Evolutionary conservation across 2,113 vertebrate species (phyloP).

Genomic region (Arvicanthis niloticus): DNA sequence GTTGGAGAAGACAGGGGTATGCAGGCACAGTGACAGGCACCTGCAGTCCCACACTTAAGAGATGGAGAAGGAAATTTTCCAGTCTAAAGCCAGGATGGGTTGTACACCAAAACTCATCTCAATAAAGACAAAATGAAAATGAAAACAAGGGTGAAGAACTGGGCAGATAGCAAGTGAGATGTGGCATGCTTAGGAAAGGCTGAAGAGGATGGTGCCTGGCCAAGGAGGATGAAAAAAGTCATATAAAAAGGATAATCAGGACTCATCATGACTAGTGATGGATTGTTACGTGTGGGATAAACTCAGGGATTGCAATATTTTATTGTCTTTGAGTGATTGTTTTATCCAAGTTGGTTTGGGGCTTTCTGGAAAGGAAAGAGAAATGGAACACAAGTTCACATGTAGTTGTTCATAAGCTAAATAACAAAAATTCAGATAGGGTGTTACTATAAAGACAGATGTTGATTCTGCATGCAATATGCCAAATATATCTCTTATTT

Average conservation of each 20-base stretch:
- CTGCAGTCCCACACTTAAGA: not conserved
- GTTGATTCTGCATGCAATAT: not conserved
- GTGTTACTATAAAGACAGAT: not conserved
- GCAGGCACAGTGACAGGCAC: too few relatives aligned
- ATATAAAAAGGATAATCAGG: not conserved
- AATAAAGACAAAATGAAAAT: not conserved
- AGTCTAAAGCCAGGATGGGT: not conserved
- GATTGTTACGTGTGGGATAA: not conserved
- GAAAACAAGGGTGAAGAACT: not conserved
- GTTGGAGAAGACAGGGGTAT: not conserved
- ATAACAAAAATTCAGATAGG: constrained; percentile 35
- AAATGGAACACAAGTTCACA: not conserved
- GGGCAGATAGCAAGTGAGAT: not conserved
- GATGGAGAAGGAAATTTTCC: not conserved
- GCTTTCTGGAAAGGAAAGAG: not conserved
- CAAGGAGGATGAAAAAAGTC: not conserved
- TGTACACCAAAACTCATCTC: not conserved
- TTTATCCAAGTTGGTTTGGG: not conserved
- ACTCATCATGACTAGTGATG: not conserved
- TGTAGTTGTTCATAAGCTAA: not conserved
- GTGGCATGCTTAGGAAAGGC: not conserved
- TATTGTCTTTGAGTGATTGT: not conserved
- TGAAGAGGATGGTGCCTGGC: too few relatives aligned
- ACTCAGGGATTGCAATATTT: not conserved
- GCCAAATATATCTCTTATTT: not conserved